phyloP scores from a whole-genome alignment of 1,140 invertebrate species.

The Drosophila novamexicana region DNA sequence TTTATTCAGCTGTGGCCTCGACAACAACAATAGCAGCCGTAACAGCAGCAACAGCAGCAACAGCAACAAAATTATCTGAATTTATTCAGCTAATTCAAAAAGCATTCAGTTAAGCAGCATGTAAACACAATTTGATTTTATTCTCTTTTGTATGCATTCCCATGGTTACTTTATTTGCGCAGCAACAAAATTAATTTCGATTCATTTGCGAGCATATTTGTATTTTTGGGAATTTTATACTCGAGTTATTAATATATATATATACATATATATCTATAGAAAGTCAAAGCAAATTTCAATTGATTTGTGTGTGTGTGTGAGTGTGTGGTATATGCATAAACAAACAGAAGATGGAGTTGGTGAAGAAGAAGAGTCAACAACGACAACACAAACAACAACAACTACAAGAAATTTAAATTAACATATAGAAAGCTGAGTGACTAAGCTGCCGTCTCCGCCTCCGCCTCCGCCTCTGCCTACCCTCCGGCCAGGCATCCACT shows the following conservation, averaged over 20 bases:
- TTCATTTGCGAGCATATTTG: conserved; percentile 5
- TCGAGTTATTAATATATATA: conserved; percentile 33
- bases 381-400: background rate
- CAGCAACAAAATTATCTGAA: no score
- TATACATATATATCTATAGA: conserved; percentile 7
- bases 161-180: conserved; percentile 13
- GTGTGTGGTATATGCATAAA: conserved; percentile 11
- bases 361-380: background rate
- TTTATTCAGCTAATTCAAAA: background rate
- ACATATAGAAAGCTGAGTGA: conserved; percentile 30
- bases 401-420: conserved; percentile 31
- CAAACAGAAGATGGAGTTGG: conserved; percentile 5
- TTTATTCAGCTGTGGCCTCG: conserved; percentile 2
- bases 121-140: background rate
- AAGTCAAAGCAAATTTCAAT: conserved; percentile 4
- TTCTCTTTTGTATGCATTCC: background rate
- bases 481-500: background rate
- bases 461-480: no score
- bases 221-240: conserved; percentile 27
- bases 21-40: no score
- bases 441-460: conserved; percentile 3
- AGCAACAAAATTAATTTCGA: conserved; percentile 3
- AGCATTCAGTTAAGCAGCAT: conserved; percentile 1
- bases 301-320: conserved; percentile 8
- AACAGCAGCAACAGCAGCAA: no score